Conservation (phyloP, 2,888 invertebrate species). For the Drosophila flavopinicola region DNA sequence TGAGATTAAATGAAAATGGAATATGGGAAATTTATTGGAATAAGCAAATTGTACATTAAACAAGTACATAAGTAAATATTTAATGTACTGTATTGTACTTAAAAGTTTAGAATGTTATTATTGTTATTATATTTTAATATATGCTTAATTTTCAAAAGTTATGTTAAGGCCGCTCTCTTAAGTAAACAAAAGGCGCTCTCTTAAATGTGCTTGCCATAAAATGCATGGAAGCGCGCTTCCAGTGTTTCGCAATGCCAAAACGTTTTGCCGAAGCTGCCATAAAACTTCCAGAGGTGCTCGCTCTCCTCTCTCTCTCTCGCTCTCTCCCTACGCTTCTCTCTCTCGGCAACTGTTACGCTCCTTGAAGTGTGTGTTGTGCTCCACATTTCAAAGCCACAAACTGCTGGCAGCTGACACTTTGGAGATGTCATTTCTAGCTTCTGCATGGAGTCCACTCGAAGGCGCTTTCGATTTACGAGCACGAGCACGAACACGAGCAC, state of each 20-base stretch:
- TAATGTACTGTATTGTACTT: too few species aligned
- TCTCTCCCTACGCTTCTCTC: background rate
- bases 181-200: slow-evolving; percentile 55
- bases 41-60: background rate
- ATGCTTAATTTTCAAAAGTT: background rate
- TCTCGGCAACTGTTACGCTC: slow-evolving; percentile 11
- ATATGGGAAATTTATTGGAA: background rate
- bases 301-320: slow-evolving; percentile 8
- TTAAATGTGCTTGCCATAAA: slow-evolving; percentile 53
- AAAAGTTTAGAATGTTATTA: too few species aligned
- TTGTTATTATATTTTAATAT: too few species aligned
- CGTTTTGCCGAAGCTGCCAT: slow-evolving; percentile 48
- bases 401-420: slow-evolving; percentile 72
- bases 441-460: slow-evolving; percentile 30
- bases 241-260: slow-evolving; percentile 47
- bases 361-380: slow-evolving; percentile 43
- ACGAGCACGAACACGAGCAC: slow-evolving; percentile 55
- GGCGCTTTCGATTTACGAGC: slow-evolving; percentile 32
- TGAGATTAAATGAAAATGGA: background rate
- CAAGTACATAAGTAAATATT: too few species aligned
- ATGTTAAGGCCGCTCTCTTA: slow-evolving; percentile 36
- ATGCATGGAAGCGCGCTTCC: slow-evolving; percentile 24
- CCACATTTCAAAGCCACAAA: slow-evolving; percentile 69
- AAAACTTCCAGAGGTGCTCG: slow-evolving; percentile 46
- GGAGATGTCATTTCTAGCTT: slow-evolving; percentile 61